A percentile compares a stretch with the other conserved stretches of the same genome.
These are phyloP conservation scores for Cyphomyrus discorhynchus DNA, from an alignment of 2,113 vertebrate genomes.

Conservation along the genomic window DNA sequence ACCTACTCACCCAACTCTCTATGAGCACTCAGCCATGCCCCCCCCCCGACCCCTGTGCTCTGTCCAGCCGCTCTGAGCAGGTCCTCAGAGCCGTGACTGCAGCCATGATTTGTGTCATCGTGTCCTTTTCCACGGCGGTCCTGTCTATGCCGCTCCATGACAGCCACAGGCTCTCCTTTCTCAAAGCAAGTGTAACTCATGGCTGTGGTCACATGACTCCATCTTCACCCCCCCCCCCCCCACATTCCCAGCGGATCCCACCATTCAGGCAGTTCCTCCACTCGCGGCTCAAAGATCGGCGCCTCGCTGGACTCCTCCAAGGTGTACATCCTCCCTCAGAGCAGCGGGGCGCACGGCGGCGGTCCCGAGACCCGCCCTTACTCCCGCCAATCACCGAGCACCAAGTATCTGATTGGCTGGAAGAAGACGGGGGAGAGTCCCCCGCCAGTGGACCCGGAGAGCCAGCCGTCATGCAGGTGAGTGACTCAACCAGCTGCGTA, in stretches of 20 bases:
- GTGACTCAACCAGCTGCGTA: not conserved
- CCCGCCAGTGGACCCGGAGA: slow-evolving; percentile 73
- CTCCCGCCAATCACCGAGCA: slow-evolving; percentile 62
- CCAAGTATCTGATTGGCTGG: slow-evolving; percentile 70
- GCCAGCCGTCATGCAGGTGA: slow-evolving; percentile 77
- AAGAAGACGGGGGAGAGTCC: slow-evolving; percentile 72
- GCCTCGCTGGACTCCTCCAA: slow-evolving; percentile 83
- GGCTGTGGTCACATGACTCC: not conserved
- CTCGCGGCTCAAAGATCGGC: slow-evolving; percentile 72
- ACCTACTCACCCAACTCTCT: not conserved
- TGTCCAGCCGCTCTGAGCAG: not conserved
- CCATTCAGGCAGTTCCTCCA: slow-evolving; percentile 81
- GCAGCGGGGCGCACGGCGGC: slow-evolving; percentile 55
- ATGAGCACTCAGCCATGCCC: not conserved
- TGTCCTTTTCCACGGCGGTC: not conserved
- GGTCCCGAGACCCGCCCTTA: slow-evolving; percentile 69
- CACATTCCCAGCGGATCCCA: slow-evolving; percentile 73
- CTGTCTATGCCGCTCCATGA: not conserved
- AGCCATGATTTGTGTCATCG: not conserved
- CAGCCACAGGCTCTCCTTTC: not conserved
- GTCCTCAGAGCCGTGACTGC: not conserved
- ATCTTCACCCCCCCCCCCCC: slow-evolving; percentile 15
- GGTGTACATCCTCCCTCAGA: slow-evolving; percentile 81
- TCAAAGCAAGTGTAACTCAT: not conserved
- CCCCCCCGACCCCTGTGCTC: not conserved